Percentiles rank a stretch among this genome's conserved stretches.
Conservation (phyloP, 2,888 invertebrate genomes). For the Phrixothrix hirtus region DNA sequence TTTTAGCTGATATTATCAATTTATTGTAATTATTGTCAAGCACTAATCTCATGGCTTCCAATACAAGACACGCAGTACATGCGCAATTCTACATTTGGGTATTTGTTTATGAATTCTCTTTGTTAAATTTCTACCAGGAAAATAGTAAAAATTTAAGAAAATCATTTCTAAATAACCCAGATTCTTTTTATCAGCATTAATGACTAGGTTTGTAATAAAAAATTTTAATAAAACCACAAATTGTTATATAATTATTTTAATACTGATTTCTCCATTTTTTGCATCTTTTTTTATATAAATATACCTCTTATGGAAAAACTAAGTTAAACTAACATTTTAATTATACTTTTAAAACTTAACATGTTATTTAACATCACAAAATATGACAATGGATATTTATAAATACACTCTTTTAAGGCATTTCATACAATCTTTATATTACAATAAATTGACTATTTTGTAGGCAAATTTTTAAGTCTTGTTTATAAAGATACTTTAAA, state of each 20-base stretch:
- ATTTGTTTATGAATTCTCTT: too few relatives aligned
- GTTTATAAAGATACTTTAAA: conserved; percentile 1
- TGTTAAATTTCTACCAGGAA: background rate
- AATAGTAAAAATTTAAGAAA: too few relatives aligned
- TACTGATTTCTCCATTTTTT: conserved; percentile 38
- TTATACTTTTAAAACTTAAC: conserved; percentile 45
- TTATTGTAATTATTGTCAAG: too few relatives aligned
- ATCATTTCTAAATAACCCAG: too few relatives aligned
- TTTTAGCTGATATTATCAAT: too few relatives aligned
- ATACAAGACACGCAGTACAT: too few relatives aligned
- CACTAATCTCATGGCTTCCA: too few relatives aligned
- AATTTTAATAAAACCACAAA: conserved; percentile 18
- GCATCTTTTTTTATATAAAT: conserved; percentile 40
- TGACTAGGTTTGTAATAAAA: background rate
- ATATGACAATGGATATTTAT: conserved; percentile 41
- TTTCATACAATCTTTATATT: conserved; percentile 24
- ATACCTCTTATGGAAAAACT: conserved; percentile 37
- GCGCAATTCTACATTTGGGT: too few relatives aligned
- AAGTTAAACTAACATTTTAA: conserved; percentile 37
- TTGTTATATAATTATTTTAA: conserved; percentile 31
- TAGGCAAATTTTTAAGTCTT: conserved; percentile 16
- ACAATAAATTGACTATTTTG: conserved; percentile 28
- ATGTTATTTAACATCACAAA: conserved; percentile 43
- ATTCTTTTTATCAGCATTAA: background rate
- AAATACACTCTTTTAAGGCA: conserved; percentile 30